Evolutionary conservation across 2,888 invertebrate species (phyloP), one percentile per base, ranked within the genome.

Genomic region (Eristalis intricaria): DNA sequence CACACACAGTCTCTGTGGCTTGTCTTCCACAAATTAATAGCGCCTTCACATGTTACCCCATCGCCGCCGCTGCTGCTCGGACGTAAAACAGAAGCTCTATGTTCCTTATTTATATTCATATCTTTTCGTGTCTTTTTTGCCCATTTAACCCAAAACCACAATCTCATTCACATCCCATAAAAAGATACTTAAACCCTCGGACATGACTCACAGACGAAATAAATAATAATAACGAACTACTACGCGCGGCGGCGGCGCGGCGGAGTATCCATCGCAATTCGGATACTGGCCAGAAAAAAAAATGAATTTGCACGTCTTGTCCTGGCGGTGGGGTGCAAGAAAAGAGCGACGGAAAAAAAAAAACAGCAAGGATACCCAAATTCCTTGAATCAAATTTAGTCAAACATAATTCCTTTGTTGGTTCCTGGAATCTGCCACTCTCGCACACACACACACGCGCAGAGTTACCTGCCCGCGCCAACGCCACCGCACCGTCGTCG

Each of bases 351-450:
- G 15, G 43, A 5, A 13, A 26, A 70, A 26, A 70, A 63, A 68
- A 64, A 35, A 32, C 19, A 29, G 58, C 78, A 87, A 84, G 88
- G 88, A 88, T 88, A 84, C 77, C 88, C 80, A 61, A 88, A 88
- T 88, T 88, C 88, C 84, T 63, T 84, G 88, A 88, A 87, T 73
- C 73, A 80, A 84, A 80, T 84, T 88, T 81, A 88, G 74, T 70
- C 84, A 84, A 84, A 88, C 88, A 88, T 77, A 81, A 88, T 88
- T 74, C 84, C 88, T 88, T 88, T 88, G 88, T 88, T 84, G 74
- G 74, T 88, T 88, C 88, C 80, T 74, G 80, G 88, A 88, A 88
- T 81, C 56, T 74, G 61, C 64, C 63, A 29, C 56, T 15, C 60
- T 69, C 68, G 58, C 50, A n/a, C 10, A 35, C 56, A 50, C 40